Conservation (phyloP, 2,113 vertebrate species). For the Arizona elegans region DNA sequence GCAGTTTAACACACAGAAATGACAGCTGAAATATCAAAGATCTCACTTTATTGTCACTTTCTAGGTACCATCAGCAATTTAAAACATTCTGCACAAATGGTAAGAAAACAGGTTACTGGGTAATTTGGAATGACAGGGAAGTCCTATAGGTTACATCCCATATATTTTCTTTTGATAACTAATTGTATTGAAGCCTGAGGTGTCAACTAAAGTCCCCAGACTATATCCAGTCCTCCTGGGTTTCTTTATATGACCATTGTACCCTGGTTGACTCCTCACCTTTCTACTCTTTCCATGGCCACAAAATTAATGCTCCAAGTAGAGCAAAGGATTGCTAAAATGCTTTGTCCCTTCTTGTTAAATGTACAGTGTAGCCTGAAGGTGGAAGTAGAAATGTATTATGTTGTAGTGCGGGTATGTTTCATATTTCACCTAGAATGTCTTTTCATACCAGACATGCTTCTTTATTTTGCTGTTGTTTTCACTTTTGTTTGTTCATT, state of each 20-base stretch:
- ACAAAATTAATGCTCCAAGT: not conserved
- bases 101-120: not conserved
- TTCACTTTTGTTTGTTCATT: not conserved
- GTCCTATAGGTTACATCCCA: not conserved
- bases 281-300: not conserved
- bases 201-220: not conserved
- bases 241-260: not conserved
- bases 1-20: slow-evolving; percentile 3
- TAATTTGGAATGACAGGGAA: not conserved
- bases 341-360: not conserved
- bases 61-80: not conserved
- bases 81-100: not conserved
- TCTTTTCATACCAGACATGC: not conserved
- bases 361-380: not conserved
- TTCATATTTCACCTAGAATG: not conserved
- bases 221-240: not conserved
- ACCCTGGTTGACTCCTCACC: not conserved
- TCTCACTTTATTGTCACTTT: not conserved
- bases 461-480: not conserved
- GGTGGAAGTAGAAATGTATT: not conserved
- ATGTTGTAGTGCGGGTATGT: not conserved
- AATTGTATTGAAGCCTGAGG: not conserved
- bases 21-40: not conserved
- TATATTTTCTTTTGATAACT: not conserved
- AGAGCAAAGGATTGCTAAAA: not conserved